Conservation (phyloP, 2,113 vertebrate genomes). For the Aphelocoma coerulescens region DNA sequence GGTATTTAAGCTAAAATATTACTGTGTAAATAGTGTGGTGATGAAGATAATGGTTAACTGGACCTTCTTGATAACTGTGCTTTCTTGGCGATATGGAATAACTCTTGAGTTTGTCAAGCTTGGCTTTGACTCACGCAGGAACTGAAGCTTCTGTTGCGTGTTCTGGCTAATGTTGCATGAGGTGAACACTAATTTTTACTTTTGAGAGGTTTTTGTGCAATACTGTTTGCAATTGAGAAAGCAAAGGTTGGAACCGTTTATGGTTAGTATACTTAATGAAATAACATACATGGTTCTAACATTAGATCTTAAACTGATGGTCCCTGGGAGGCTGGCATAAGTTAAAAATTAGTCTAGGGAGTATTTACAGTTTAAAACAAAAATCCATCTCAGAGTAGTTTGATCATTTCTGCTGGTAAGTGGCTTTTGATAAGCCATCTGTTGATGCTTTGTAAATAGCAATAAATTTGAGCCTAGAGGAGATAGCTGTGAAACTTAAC, state of each 20-base stretch:
- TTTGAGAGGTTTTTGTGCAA: neutral
- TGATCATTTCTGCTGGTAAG: slow-evolving; percentile 39
- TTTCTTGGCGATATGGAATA: neutral
- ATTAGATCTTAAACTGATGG: slow-evolving; percentile 19
- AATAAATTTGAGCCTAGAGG: slow-evolving; percentile 29
- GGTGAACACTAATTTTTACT: neutral
- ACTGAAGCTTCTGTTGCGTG: neutral
- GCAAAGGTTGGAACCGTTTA: neutral
- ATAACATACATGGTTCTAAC: neutral
- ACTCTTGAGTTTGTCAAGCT: neutral
- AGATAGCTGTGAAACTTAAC: slow-evolving; percentile 3
- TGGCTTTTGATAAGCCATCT: slow-evolving; percentile 45
- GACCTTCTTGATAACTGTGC: neutral
- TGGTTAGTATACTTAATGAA: slow-evolving; percentile 16
- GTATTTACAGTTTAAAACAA: slow-evolving; percentile 12
- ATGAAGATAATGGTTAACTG: neutral
- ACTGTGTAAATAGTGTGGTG: neutral
- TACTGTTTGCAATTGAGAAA: neutral
- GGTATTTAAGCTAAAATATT: neutral
- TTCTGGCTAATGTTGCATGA: neutral
- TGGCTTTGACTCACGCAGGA: neutral
- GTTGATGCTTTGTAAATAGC: slow-evolving; percentile 32
- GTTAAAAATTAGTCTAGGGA: slow-evolving; percentile 32
- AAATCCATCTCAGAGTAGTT: neutral
- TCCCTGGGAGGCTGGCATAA: slow-evolving; percentile 32